Percentiles rank a stretch among this genome's conserved stretches.
These are phyloP conservation scores for Ophiodon elongatus DNA, from an alignment of 2,113 vertebrate species.

Conservation along the genomic window DNA sequence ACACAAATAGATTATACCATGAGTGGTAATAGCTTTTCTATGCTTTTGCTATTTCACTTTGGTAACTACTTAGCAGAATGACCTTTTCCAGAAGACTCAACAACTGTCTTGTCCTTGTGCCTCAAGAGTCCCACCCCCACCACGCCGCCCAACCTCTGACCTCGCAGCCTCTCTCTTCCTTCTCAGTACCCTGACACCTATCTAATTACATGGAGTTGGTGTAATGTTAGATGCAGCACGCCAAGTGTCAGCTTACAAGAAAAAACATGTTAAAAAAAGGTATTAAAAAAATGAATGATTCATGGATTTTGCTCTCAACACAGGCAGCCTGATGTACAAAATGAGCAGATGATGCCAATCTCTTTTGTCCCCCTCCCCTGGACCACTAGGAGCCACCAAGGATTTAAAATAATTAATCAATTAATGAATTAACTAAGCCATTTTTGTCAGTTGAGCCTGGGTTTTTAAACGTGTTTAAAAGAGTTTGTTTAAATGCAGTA, in stretches of 20 bases:
- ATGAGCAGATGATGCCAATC: not conserved
- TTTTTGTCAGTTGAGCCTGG: not conserved
- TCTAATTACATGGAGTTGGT: conserved; percentile 46
- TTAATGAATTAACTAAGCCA: not conserved
- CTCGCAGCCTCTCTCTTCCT: not conserved
- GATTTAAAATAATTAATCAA: not conserved
- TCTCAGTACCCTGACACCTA: conserved; percentile 23
- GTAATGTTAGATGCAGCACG: conserved; percentile 10
- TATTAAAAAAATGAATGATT: not conserved
- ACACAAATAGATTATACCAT: conserved; percentile 35
- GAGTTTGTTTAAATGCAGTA: not conserved
- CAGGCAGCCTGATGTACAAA: not conserved
- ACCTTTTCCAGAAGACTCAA: conserved; percentile 28
- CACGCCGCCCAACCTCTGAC: not conserved
- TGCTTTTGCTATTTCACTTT: not conserved
- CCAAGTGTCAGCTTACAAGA: not conserved
- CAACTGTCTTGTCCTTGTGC: conserved; percentile 14
- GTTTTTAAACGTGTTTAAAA: not conserved
- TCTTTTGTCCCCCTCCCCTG: not conserved
- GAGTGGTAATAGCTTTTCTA: not conserved
- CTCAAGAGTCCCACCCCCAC: not conserved
- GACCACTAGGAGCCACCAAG: not conserved
- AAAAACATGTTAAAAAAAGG: not conserved
- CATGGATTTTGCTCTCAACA: not conserved
- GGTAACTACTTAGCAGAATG: not conserved